Percentiles rank a stretch among this genome's conserved stretches.
Conservation (phyloP, 2,888 invertebrate species). For the Conistra vaccinii region DNA sequence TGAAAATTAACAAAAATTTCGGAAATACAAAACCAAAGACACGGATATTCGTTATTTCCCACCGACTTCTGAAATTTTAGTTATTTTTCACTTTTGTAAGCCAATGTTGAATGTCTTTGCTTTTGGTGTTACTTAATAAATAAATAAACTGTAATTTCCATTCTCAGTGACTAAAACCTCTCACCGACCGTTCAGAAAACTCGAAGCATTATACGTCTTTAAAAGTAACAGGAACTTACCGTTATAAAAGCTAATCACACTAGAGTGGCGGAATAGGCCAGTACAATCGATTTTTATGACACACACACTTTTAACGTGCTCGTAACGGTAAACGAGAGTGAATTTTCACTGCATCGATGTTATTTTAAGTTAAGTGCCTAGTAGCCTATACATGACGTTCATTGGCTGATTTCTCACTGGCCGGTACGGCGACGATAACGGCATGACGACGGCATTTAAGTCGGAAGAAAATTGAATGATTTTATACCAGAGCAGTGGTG, state of each 20-base stretch:
- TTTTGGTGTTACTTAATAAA: background rate
- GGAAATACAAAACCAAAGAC: too few relatives aligned
- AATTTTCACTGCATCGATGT: constrained; percentile 38
- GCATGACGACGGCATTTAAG: too few relatives aligned
- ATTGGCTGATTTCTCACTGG: background rate
- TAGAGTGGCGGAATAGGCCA: constrained; percentile 38
- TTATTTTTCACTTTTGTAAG: background rate
- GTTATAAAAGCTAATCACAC: constrained; percentile 54
- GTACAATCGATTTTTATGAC: constrained; percentile 61
- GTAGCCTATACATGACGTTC: background rate
- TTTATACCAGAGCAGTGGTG: too few relatives aligned
- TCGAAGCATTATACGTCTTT: constrained; percentile 7
- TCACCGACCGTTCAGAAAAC: background rate
- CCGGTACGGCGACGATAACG: background rate
- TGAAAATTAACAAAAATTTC: too few relatives aligned
- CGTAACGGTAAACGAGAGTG: constrained; percentile 44
- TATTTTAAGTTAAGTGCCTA: constrained; percentile 33
- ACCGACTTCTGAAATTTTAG: too few relatives aligned
- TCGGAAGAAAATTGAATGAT: background rate
- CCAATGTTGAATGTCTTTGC: background rate
- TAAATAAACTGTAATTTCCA: background rate
- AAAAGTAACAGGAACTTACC: constrained; percentile 45
- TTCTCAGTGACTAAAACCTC: background rate
- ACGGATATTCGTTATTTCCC: too few relatives aligned
- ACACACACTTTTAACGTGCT: constrained; percentile 47